These are phyloP conservation scores for Bucco capensis DNA, from an alignment of 2,113 vertebrate genomes.

Conservation along the genomic window DNA sequence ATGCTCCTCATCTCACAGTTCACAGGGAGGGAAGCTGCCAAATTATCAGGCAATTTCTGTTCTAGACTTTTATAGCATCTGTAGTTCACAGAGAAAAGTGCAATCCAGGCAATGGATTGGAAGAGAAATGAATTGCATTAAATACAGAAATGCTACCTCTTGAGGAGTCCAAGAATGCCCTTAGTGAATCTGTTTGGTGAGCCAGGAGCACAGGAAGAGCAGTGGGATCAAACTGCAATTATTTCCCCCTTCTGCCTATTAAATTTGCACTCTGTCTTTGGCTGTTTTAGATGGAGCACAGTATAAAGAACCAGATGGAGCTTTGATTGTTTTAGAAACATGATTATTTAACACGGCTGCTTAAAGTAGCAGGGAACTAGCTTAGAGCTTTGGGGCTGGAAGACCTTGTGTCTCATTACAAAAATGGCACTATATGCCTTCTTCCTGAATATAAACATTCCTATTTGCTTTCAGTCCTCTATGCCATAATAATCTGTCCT, in stretches of 20 bases:
- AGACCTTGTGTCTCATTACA: not conserved
- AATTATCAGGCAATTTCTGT: not conserved
- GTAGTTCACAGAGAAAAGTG: not conserved
- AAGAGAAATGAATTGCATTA: not conserved
- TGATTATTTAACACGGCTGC: not conserved
- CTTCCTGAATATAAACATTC: not conserved
- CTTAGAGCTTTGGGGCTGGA: not conserved
- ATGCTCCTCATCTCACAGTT: not conserved
- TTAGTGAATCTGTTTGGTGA: not conserved
- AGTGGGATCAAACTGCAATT: not conserved
- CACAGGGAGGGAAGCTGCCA: not conserved
- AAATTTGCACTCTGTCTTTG: not conserved
- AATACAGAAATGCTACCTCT: not conserved
- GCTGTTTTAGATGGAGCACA: not conserved
- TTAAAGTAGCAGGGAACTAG: not conserved
- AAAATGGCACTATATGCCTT: not conserved
- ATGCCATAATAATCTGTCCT: not conserved
- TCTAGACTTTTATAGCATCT: not conserved
- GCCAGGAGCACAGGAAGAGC: not conserved
- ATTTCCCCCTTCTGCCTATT: not conserved
- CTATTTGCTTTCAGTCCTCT: not conserved
- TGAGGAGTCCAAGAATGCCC: not conserved
- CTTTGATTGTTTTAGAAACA: not conserved
- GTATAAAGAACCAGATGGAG: not conserved
- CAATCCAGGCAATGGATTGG: rapidly evolving